phyloP scores from a whole-genome alignment of 2,888 invertebrate species.

The Sisyra nigra region DNA sequence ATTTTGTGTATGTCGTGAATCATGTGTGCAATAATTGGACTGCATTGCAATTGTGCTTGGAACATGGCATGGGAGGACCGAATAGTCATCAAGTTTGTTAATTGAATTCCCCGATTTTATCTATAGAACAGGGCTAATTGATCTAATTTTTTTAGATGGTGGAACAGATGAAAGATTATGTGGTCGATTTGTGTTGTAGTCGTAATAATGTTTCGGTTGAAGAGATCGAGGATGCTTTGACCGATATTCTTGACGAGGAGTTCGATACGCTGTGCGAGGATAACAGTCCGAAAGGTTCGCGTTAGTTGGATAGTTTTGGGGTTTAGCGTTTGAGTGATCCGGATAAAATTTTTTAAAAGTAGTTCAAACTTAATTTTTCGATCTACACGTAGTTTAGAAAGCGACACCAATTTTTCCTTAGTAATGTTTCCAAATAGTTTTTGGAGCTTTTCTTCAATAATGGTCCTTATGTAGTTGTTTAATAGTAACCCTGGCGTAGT shows the following conservation, averaged over 20 bases:
- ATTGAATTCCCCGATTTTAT: background rate
- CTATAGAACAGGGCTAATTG: slow-evolving; percentile 1
- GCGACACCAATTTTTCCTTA: no score
- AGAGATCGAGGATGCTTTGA: slow-evolving; percentile 44
- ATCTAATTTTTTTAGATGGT: slow-evolving; percentile 37
- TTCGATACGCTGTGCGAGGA: slow-evolving; percentile 59
- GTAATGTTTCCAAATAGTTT: no score
- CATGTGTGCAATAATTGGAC: slow-evolving; percentile 57
- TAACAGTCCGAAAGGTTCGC: slow-evolving; percentile 42
- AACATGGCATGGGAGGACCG: slow-evolving; percentile 56
- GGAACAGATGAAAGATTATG: slow-evolving; percentile 43
- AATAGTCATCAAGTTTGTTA: slow-evolving; percentile 44
- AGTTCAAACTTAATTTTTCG: no score
- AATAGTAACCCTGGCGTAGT: no score
- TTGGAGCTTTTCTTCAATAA: no score
- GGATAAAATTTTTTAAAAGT: no score
- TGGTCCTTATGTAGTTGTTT: no score
- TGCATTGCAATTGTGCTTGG: slow-evolving; percentile 50
- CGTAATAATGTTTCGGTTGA: slow-evolving; percentile 37
- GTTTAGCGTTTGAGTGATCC: no score
- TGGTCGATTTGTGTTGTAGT: slow-evolving; percentile 43
- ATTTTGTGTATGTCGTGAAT: slow-evolving; percentile 44
- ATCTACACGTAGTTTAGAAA: no score
- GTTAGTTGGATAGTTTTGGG: background rate
- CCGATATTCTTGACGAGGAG: slow-evolving; percentile 56